A percentile compares a stretch with the other conserved stretches of the same genome.
Evolutionary conservation across 2,888 invertebrate genomes (phyloP).

Genomic region (Epinotia brunnichana): DNA sequence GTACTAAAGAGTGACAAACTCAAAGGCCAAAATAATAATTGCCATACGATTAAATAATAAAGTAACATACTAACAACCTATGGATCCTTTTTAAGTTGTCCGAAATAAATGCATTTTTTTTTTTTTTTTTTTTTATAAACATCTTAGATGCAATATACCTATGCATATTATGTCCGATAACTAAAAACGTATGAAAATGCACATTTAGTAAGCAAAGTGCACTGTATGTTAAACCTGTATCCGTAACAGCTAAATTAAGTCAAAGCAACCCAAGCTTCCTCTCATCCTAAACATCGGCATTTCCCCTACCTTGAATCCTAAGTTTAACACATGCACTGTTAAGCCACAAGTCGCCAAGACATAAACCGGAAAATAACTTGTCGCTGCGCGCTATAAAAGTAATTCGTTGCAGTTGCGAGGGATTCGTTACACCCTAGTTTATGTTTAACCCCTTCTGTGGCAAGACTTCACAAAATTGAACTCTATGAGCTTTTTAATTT

Average conservation of each 20-base stretch:
- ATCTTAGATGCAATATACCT: no score
- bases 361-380: conserved; percentile 48
- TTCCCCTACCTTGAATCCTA: conserved; percentile 17
- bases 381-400: conserved; percentile 55
- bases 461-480: background rate
- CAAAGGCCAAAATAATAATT: no score
- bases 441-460: conserved; percentile 22
- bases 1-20: no score
- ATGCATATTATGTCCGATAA: no score
- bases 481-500: background rate
- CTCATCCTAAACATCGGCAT: conserved; percentile 11
- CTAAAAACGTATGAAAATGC: no score
- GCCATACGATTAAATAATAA: no score
- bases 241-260: conserved; percentile 22
- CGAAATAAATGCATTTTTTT: no score
- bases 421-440: conserved; percentile 53
- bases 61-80: no score
- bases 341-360: conserved; percentile 27
- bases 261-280: conserved; percentile 11
- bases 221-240: background rate
- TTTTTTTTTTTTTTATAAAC: no score
- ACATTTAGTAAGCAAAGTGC: background rate
- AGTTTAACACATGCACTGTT: conserved; percentile 28
- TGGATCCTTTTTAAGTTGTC: no score
- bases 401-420: conserved; percentile 58